Conservation (phyloP, 2,797 vertebrate genomes). For the Avahi laniger region DNA sequence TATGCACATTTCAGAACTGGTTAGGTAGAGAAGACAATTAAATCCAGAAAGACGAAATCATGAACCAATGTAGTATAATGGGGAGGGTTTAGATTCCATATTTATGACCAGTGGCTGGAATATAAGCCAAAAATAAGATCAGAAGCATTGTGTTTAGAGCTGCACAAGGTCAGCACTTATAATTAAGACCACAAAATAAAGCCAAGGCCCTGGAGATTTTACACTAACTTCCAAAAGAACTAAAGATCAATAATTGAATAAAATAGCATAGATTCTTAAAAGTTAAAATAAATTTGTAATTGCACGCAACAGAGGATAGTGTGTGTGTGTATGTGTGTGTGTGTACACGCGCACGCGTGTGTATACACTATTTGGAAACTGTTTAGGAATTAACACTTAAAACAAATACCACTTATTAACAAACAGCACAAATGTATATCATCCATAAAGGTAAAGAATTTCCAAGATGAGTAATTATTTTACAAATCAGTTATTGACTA, state of each 20-base stretch:
- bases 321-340: not conserved
- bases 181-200: not conserved
- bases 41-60: not conserved
- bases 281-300: not conserved
- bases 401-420: not conserved
- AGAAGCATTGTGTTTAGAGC: not conserved
- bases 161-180: not conserved
- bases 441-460: not conserved
- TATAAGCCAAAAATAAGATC: not conserved
- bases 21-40: not conserved
- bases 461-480: not conserved
- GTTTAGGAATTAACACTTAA: not conserved
- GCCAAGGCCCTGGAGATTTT: not conserved
- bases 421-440: not conserved
- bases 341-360: fast-evolving
- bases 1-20: not conserved
- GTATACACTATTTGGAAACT: not conserved
- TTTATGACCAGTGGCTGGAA: not conserved
- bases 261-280: not conserved
- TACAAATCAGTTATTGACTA: not conserved
- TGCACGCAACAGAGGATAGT: not conserved
- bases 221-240: not conserved
- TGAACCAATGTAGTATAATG: not conserved
- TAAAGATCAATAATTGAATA: not conserved
- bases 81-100: not conserved